Evolutionary conservation across 2,888 invertebrate genomes (phyloP).

Genomic region (Andrena dorsata): DNA sequence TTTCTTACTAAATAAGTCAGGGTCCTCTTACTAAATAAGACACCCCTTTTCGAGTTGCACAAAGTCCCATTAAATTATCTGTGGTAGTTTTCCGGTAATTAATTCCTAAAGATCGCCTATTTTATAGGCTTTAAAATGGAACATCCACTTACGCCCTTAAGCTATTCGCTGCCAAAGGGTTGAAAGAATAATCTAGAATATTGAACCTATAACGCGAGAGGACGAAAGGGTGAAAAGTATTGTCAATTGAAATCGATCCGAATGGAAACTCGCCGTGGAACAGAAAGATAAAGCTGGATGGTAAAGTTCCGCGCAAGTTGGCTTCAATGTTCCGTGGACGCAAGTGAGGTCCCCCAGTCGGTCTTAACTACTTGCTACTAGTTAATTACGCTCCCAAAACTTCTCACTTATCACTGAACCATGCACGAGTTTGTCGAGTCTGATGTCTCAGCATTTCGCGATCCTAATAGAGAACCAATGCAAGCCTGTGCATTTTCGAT

Average conservation of each 20-base stretch:
- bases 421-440: slow-evolving; percentile 45
- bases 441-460: slow-evolving; percentile 65
- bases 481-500: neutral
- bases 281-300: slow-evolving; percentile 41
- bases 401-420: slow-evolving; percentile 64
- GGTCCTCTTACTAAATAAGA: no score
- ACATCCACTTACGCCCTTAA: no score
- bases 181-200: no score
- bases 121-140: no score
- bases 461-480: slow-evolving; percentile 40
- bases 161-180: no score
- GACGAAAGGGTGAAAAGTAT: no score
- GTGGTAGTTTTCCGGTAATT: no score
- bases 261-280: slow-evolving; percentile 15
- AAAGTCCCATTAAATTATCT: no score
- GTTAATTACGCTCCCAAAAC: slow-evolving; percentile 68
- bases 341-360: slow-evolving; percentile 56
- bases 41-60: no score
- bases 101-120: no score
- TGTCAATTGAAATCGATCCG: slow-evolving; percentile 34
- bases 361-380: slow-evolving; percentile 61
- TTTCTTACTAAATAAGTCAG: no score
- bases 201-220: no score
- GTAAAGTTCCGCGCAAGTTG: slow-evolving; percentile 65
- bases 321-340: slow-evolving; percentile 59